These are phyloP conservation scores for Anthoscopus minutus DNA, from an alignment of 2,113 vertebrate species.

Conservation along the genomic window DNA sequence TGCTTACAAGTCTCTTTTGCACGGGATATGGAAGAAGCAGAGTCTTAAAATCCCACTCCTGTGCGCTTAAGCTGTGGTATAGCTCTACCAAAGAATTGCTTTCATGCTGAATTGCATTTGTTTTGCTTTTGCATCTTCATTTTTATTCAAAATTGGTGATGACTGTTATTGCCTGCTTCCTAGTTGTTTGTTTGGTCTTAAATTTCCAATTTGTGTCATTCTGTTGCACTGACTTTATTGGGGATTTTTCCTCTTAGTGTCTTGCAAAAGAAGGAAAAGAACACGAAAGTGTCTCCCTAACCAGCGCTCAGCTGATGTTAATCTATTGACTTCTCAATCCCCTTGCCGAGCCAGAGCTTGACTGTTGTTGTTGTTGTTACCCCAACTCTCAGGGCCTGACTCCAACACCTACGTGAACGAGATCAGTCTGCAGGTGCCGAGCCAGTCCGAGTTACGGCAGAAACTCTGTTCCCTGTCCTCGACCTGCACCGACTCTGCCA, in stretches of 20 bases:
- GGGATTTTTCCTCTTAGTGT: neutral
- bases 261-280: neutral
- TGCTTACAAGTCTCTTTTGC: neutral
- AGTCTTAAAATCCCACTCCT: neutral
- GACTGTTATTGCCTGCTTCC: neutral
- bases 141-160: neutral
- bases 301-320: fast-evolving
- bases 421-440: slow-evolving; percentile 85
- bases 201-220: neutral
- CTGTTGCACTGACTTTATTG: neutral
- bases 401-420: slow-evolving; percentile 70
- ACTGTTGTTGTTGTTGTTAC: neutral
- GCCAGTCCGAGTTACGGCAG: slow-evolving; percentile 72
- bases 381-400: slow-evolving; percentile 71
- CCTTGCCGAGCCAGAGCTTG: neutral
- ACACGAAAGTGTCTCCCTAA: neutral
- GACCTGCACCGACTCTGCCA: slow-evolving; percentile 74
- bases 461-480: slow-evolving; percentile 79
- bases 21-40: neutral
- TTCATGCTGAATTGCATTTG: neutral
- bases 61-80: neutral
- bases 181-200: neutral
- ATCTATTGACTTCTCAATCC: neutral
- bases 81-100: neutral
- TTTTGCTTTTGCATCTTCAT: neutral